These are phyloP conservation scores for Sphyrna mokarran DNA, from an alignment of 2,113 vertebrate species.

Conservation along the genomic window DNA sequence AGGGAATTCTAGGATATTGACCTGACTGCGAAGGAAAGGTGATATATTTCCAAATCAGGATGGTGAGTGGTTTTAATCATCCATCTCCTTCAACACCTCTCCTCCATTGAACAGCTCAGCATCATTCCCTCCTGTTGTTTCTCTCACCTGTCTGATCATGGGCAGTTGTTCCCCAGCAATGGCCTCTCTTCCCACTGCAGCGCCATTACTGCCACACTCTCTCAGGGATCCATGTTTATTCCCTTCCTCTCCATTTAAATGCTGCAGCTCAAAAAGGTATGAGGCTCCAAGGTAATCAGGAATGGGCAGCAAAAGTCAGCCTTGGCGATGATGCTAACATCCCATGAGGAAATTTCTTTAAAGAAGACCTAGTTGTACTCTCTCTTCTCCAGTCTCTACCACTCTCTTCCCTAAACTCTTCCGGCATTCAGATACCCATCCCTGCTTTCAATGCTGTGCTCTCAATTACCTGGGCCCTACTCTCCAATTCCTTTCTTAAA, in stretches of 20 bases:
- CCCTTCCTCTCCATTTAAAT: neutral
- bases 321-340: too few species aligned
- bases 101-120: neutral
- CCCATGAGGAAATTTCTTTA: too few species aligned
- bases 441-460: neutral
- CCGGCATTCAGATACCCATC: neutral
- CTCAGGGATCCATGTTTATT: neutral
- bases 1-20: too few species aligned
- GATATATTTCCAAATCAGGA: too few species aligned
- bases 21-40: too few species aligned
- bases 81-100: neutral
- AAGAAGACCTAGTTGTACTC: neutral
- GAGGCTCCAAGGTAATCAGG: too few species aligned
- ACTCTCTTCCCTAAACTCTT: neutral
- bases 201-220: neutral
- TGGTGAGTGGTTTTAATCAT: neutral
- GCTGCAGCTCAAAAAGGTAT: too few species aligned
- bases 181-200: neutral
- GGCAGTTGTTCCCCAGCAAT: neutral
- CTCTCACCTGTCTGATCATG: neutral
- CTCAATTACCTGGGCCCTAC: neutral
- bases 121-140: neutral
- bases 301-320: too few species aligned
- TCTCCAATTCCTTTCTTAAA: neutral
- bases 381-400: neutral